A percentile compares a stretch with the other conserved stretches of the same genome.
Conservation (phyloP, 2,113 vertebrate species). For the Propithecus coquereli region DNA sequence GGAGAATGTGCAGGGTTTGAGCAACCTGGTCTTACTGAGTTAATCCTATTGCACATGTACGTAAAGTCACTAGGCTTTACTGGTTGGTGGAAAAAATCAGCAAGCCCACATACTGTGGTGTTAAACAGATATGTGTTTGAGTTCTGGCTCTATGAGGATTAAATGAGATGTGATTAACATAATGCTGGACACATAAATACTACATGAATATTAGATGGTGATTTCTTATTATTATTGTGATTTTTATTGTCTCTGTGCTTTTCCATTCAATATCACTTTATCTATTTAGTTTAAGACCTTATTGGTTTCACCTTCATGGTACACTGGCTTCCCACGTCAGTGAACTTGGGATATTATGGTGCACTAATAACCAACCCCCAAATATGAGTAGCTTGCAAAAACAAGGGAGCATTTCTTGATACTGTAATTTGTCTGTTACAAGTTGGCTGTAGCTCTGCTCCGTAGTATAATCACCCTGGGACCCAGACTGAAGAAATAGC, state of each 20-base stretch:
- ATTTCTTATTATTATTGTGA: neutral
- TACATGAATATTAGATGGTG: neutral
- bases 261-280: neutral
- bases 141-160: neutral
- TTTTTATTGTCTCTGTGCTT: neutral
- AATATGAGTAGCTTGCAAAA: neutral
- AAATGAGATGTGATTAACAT: neutral
- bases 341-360: neutral
- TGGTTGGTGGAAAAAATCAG: neutral
- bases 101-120: neutral
- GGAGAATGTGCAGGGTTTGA: neutral
- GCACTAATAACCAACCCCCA: neutral
- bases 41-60: neutral
- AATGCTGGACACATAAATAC: neutral
- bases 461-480: neutral
- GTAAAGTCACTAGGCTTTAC: neutral
- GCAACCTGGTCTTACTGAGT: neutral
- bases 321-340: neutral
- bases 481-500: neutral
- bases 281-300: neutral
- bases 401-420: neutral
- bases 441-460: neutral
- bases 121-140: neutral
- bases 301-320: neutral
- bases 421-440: neutral